Base-by-base conservation (phyloP, 2,113 vertebrate species). In the Potamarius usumacintae region DNA sequence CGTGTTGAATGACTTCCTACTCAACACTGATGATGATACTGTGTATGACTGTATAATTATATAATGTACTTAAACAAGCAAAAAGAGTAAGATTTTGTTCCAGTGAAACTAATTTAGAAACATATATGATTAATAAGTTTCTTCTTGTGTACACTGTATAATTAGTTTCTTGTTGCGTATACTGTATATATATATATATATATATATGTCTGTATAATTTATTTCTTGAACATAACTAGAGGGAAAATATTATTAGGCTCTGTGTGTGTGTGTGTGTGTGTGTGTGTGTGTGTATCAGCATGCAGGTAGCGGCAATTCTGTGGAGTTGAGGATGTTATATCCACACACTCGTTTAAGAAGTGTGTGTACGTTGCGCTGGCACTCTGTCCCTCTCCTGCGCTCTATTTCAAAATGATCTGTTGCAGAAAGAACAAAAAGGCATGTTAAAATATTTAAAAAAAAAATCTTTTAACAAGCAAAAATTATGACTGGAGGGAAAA, bases 231-330 rank as follows among this genome's bases (percentile, higher is more conserved):
- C 11, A n/a, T 58, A 60, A 62, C 58, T 58, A 25, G 62, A 52
- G 55, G 42, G 63, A 22, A 62, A 27, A 67, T 65, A 34, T 53
- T 42, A 50, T 78, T 50, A 71, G 63, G 67, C 53, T 77, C n/a
- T 78, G 76, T 86, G 79, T 82, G 55, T 91, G 89, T 78, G 76
- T 79, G 57, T 71, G 30, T 81, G 63, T 80, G 27, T 86, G 79
- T 83, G 55, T 91, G 90, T 91, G 90, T 91, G 90, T 96, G 96
- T 96, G 91, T 94, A 84, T 99, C 97, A 99, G 96, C 98, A 99
- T 99, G 98, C 98, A 98, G 96, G 97, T 97, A 98, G 97, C 96
- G 97, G 97, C 96, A 98, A 96, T 95, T 98, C 97, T 96, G 97
- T 93, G 92, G 97, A 96, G 95, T 96, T 96, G 96, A 97, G 94